Evolutionary conservation across 2,888 invertebrate genomes (phyloP), one percentile per base, ranked within the genome.

Genomic region (Drosophila koepferae): DNA sequence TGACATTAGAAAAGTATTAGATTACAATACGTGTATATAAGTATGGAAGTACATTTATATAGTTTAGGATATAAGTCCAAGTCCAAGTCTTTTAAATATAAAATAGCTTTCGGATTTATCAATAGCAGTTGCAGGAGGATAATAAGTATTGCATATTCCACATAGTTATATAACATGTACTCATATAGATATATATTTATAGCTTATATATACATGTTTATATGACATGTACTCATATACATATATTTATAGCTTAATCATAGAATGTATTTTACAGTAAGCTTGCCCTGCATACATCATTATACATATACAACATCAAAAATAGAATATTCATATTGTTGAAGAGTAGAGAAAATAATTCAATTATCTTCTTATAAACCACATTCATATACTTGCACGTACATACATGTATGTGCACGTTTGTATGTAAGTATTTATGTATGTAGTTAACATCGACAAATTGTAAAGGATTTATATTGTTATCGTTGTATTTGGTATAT

Each of bases 401-500:
- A 63, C 28, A 14, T n/a, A 59, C 34, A 14, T 53, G 40, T 1
- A 69, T 14, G 9, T 12, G 12, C n/a, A 18, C 18, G 7, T 5
- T 34, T 12, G 40, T 38, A 12, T 48, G 48, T 44, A 59, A 31
- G 16, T 16, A 66, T 59, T 41, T 16, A 63, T 54, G 10, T 12
- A 59, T 51, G 43, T 70, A 60, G 62, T 31, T 61, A 56, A 23
- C 48, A 54, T 49, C 16, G 46, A 72, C 44, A 54, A 61, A 51
- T 49, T 43, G 68, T 54, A 46, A 58, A 28, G 51, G 63, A 44
- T 18, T 58, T 55, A 14, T 48, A 16, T 73, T 46, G 49, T 36
- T 77, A 65, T 77, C 77, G 77, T 74, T 77, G 77, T 73, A 64
- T 59, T 18, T 14, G 34, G 18, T 56, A n/a, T 60, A 77, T 69